Evolutionary conservation across 2,888 invertebrate genomes (phyloP).

Genomic region (Brachyptera putata): DNA sequence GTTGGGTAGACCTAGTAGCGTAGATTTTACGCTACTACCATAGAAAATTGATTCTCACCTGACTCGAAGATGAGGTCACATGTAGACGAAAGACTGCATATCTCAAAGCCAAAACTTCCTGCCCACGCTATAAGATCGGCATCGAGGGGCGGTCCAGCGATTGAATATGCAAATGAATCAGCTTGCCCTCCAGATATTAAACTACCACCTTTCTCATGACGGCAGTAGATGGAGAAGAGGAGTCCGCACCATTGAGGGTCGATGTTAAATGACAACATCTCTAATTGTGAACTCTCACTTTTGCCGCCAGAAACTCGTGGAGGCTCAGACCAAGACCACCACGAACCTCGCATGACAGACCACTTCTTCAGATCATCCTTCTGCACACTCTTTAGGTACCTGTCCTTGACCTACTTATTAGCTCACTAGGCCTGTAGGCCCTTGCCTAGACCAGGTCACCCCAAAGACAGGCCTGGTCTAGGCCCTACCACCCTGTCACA

Average conservation of each 20-base stretch:
- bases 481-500: no score
- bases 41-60: conserved; percentile 34
- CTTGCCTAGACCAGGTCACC: no score
- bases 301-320: background rate
- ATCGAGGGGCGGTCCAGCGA: conserved; percentile 39
- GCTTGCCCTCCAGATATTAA: conserved; percentile 23
- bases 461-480: no score
- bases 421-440: no score
- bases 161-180: conserved; percentile 35
- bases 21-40: no score
- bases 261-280: conserved; percentile 35
- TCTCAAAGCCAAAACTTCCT: conserved; percentile 37
- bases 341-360: conserved; percentile 12
- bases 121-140: conserved; percentile 37
- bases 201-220: conserved; percentile 33
- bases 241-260: conserved; percentile 36
- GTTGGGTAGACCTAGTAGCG: no score
- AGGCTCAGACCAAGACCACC: conserved; percentile 1
- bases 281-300: conserved; percentile 14
- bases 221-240: conserved; percentile 35
- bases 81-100: conserved; percentile 36
- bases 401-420: no score
- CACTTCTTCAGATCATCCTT: no score
- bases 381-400: no score
- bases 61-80: conserved; percentile 37